Evolutionary conservation across 2,797 vertebrate genomes (phyloP).

Genomic region (Carcharodon carcharias): DNA sequence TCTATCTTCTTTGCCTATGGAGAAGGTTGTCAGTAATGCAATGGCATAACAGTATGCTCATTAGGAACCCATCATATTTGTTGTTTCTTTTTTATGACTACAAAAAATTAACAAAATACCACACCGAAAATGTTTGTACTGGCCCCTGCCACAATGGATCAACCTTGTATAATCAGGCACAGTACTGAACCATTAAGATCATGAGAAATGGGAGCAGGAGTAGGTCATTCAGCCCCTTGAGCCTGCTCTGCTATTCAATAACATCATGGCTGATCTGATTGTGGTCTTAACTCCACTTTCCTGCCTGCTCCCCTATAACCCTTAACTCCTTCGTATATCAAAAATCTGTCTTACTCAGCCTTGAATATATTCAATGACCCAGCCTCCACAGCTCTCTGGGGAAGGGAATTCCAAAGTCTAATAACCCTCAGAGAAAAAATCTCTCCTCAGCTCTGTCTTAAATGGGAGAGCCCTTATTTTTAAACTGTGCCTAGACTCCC

Average conservation of each 20-base stretch:
- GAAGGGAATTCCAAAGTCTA: background rate
- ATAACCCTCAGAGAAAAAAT: background rate
- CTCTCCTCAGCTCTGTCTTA: background rate
- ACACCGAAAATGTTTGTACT: background rate
- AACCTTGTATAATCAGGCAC: background rate
- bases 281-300: background rate
- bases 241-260: background rate
- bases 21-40: too few species aligned
- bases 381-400: background rate
- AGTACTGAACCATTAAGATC: background rate
- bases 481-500: background rate
- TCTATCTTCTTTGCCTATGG: background rate
- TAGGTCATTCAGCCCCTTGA: background rate
- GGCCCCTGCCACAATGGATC: background rate
- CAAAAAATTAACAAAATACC: background rate
- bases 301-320: too few species aligned
- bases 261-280: background rate
- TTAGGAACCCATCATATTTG: background rate
- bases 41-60: background rate
- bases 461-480: background rate
- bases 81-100: background rate
- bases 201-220: background rate
- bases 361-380: background rate
- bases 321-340: background rate
- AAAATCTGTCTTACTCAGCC: background rate